Base-by-base conservation (phyloP, 2,888 invertebrate species). In the Drosophila picticornis region DNA sequence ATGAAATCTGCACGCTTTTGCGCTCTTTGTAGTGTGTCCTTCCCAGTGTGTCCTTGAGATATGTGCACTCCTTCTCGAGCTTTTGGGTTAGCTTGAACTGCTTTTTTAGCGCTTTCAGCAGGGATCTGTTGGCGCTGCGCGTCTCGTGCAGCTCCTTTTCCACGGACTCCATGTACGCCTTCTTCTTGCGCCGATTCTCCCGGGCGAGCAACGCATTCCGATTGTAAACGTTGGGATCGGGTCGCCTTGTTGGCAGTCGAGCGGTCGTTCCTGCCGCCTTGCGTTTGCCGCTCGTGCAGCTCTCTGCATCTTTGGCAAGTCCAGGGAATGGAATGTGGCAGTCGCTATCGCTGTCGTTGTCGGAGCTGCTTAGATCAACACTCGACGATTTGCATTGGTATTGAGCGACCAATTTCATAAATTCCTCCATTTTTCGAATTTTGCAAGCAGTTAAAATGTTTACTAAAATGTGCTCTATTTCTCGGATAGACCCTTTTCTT, bases 161-260 rank as follows among this genome's bases (percentile, higher is more conserved):
- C 22, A 95, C 92, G 22, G 93, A 93, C 67, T 94, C 94, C 27
- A 95, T 80, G 81, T 95, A 94, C 38, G 94, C 93, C 86, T 96
- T 96, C 83, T 96, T 96, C 52, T 94, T 94, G 3, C 94, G 93
- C 2, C 96, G 94, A 86, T 95, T 96, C 84, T 95, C 95, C 4
- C 95, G 92, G 2, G 96, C 96, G 92, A 95, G 94, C 38, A 95
- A 84, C 0, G 95, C 96, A 90, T 95, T 96, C 76, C 94, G 81
- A 77, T 93, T 93, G 50, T 83, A 91, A n/a, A 93, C 89, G 65
- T 92, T 92, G 61, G 93, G 92, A 83, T 93, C 90, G 1, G 93
- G 93, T 2, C 90, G 81, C 63, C 93, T 80, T 2, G 93, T 93
- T 16, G 93, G 93, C 61, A 90, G 36, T 9, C 92, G 84, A 22